Conservation (phyloP, 2,888 invertebrate species). For the Creontiades dilutus region DNA sequence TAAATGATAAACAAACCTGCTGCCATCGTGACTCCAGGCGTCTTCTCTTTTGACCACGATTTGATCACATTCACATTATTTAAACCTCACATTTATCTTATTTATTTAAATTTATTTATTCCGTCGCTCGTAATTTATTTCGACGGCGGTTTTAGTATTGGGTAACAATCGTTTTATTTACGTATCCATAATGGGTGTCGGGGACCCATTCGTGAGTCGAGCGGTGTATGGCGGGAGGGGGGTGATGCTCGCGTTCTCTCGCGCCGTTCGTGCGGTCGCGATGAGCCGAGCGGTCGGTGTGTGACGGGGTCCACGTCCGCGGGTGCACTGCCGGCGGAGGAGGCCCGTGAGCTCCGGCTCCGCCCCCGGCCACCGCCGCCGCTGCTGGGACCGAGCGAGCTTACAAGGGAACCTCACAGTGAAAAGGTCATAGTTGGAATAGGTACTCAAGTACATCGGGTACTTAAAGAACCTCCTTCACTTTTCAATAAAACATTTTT, state of each 20-base stretch:
- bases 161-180: constrained; percentile 2
- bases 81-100: background rate
- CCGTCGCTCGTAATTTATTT: background rate
- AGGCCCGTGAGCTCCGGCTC: constrained; percentile 40
- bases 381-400: background rate
- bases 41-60: background rate
- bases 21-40: constrained; percentile 44
- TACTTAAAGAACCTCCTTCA: no score
- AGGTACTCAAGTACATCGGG: no score
- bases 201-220: background rate
- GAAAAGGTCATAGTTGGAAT: no score
- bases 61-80: constrained; percentile 44
- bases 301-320: constrained; percentile 37
- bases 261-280: background rate
- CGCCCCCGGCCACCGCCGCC: constrained; percentile 9
- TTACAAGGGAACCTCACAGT: no score
- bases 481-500: no score
- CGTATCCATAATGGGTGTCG: constrained; percentile 10
- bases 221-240: background rate
- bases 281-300: background rate
- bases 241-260: background rate
- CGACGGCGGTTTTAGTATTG: background rate
- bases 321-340: constrained; percentile 55
- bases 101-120: constrained; percentile 34
- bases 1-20: constrained; percentile 26